A percentile compares a stretch with the other conserved stretches of the same genome.
phyloP scores from a whole-genome alignment of 2,888 invertebrate genomes.

The Acrobasis repandana region DNA sequence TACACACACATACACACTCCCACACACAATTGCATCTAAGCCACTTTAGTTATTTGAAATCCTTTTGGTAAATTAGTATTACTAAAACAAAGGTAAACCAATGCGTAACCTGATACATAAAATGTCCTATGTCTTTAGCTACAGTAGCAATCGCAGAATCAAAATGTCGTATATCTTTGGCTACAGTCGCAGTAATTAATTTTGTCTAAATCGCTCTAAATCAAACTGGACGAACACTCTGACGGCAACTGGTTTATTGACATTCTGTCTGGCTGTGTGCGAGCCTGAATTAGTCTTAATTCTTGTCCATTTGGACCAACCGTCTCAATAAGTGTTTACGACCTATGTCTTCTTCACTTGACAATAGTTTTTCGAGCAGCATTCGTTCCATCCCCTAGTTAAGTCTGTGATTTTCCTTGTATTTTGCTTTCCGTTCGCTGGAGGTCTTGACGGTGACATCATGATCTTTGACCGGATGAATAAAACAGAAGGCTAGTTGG shows the following conservation, averaged over 20 bases:
- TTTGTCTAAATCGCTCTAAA: slow-evolving; percentile 50
- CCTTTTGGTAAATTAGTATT: too few relatives aligned
- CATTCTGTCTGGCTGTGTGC: slow-evolving; percentile 51
- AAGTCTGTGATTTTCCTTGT: slow-evolving; percentile 29
- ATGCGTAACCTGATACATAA: background rate
- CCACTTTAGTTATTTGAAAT: too few relatives aligned
- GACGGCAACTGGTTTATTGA: slow-evolving; percentile 57
- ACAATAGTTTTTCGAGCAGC: background rate
- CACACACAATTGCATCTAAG: too few relatives aligned
- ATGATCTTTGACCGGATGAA: slow-evolving; percentile 56
- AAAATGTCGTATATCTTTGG: too few relatives aligned
- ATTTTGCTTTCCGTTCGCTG: slow-evolving; percentile 36
- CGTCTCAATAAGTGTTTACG: slow-evolving; percentile 42
- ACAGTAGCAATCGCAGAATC: too few relatives aligned
- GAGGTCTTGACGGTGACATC: slow-evolving; percentile 47
- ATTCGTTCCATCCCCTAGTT: background rate
- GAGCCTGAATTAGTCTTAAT: slow-evolving; percentile 61
- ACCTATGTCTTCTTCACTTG: slow-evolving; percentile 26
- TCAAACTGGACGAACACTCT: slow-evolving; percentile 43
- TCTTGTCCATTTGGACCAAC: slow-evolving; percentile 40
- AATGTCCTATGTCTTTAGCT: slow-evolving; percentile 10
- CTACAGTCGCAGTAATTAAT: slow-evolving; percentile 44
- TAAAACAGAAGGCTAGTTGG: slow-evolving; percentile 53
- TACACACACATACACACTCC: too few relatives aligned
- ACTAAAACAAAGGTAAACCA: too few relatives aligned